Evolutionary conservation across 2,888 invertebrate genomes (phyloP), one percentile per base, ranked within the genome.

Genomic region (Chloroclysta siterata): DNA sequence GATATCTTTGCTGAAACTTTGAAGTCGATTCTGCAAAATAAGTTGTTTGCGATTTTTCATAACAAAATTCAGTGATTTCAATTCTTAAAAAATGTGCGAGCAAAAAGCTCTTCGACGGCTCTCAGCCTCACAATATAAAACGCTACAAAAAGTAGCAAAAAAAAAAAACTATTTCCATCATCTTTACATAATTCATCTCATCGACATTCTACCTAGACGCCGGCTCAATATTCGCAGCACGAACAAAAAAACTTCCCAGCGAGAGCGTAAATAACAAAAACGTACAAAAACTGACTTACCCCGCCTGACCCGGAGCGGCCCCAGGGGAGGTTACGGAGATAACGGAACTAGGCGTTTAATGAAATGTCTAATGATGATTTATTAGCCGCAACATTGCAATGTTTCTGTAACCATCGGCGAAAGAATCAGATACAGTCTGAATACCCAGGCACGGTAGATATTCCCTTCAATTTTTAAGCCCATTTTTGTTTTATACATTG

Each of bases 291-390:
- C 55, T 62, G 33, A 62, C 61, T 65, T 65, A 51, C 50, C 65
- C 53, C 48, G 52, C 65, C 62, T 63, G 62, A 65, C 63, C 63
- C 65, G 10, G 51, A 44, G 22, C 50, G 7, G 53, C 72, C 73
- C 52, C 65, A 11, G 60, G 74, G 71, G 67, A 39, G 8, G 36
- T 39, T 8, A 71, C 47, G 55, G 33, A 53, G 69, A 72, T 71
- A 72, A 63, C 71, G 66, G 67, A 71, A 72, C 75, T 74, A 70
- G 79, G 71, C 77, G 74, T 73, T 76, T 75, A 78, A 73, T 73
- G 78, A 79, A 79, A 77, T 58, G 80, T 79, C 80, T 68, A 71
- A 79, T 76, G 70, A 74, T 80, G 80, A 80, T 80, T 77, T 77
- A 80, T 77, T 72, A 65, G 60, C 73, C 60, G 70, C 76, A 63